phyloP scores from a whole-genome alignment of 2,888 invertebrate genomes.

The Pollenia labialis region DNA sequence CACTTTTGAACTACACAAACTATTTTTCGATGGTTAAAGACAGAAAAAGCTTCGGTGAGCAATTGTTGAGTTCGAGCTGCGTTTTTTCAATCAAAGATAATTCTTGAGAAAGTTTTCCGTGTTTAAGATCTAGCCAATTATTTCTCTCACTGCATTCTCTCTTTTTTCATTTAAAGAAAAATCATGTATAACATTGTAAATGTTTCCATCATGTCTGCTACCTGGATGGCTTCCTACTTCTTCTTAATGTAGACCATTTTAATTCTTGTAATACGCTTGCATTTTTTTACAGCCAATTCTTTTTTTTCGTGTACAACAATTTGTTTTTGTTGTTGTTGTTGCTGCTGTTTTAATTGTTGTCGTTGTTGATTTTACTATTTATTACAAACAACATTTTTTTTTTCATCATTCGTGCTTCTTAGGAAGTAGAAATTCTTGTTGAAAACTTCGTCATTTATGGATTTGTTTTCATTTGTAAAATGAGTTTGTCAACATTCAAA shows the following conservation, averaged over 20 bases:
- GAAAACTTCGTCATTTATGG: constrained; percentile 70
- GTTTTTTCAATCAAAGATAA: too few species aligned
- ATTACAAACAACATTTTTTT: constrained; percentile 11
- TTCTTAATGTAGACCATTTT: constrained; percentile 65
- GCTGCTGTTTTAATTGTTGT: constrained; percentile 28
- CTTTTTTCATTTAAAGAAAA: background rate
- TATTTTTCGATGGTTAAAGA: too few species aligned
- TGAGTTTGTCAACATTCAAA: constrained; percentile 66
- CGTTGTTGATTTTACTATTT: constrained; percentile 25
- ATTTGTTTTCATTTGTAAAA: constrained; percentile 70
- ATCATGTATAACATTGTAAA: constrained; percentile 40
- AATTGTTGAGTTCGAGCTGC: too few species aligned
- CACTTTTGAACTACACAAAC: too few species aligned
- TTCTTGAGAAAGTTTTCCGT: too few species aligned
- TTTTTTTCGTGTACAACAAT: constrained; percentile 35
- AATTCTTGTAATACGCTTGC: constrained; percentile 72
- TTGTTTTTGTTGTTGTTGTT: constrained; percentile 41
- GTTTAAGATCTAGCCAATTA: background rate
- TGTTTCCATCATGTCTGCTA: constrained; percentile 70
- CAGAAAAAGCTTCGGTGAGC: too few species aligned
- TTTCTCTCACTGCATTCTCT: constrained; percentile 16
- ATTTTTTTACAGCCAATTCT: constrained; percentile 2
- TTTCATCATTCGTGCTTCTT: constrained; percentile 47
- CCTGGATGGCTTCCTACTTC: constrained; percentile 69
- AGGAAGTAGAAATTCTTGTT: constrained; percentile 56